Percentiles rank a stretch among this genome's conserved stretches.
Evolutionary conservation across 2,888 invertebrate species (phyloP).

Genomic region (Zonitis immaculata): DNA sequence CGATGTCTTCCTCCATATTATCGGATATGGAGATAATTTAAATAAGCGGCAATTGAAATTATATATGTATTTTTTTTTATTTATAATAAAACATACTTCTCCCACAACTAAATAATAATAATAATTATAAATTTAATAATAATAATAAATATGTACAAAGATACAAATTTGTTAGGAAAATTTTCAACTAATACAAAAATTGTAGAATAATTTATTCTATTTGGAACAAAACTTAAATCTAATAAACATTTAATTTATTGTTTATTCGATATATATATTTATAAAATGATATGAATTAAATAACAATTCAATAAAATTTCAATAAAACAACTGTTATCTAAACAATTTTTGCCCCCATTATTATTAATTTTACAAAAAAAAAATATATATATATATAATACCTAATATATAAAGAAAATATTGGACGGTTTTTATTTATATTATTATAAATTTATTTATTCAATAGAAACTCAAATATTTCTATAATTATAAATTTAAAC

Average conservation of each 20-base stretch:
- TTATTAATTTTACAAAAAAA: conserved; percentile 20
- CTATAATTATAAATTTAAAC: too few relatives aligned
- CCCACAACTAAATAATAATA: conserved; percentile 37
- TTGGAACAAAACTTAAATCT: too few relatives aligned
- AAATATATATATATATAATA: too few relatives aligned
- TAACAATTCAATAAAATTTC: conserved; percentile 42
- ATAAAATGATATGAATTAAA: conserved; percentile 40
- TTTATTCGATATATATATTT: conserved; percentile 20
- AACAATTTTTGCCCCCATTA: conserved; percentile 16
- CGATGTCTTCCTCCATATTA: too few relatives aligned
- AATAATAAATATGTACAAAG: conserved; percentile 37
- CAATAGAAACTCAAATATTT: too few relatives aligned
- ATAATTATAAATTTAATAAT: not conserved
- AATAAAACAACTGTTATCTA: conserved; percentile 29
- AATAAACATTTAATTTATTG: too few relatives aligned
- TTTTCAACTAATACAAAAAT: not conserved
- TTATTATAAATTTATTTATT: not conserved
- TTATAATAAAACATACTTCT: conserved; percentile 47
- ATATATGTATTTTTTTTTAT: conserved; percentile 38
- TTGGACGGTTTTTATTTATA: conserved; percentile 32
- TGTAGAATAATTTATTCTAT: too few relatives aligned
- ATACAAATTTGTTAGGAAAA: conserved; percentile 25
- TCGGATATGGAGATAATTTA: too few relatives aligned
- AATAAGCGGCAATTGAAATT: too few relatives aligned
- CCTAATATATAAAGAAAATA: conserved; percentile 22